Conservation (phyloP, 2,113 vertebrate species). For the Urocitellus parryii region DNA sequence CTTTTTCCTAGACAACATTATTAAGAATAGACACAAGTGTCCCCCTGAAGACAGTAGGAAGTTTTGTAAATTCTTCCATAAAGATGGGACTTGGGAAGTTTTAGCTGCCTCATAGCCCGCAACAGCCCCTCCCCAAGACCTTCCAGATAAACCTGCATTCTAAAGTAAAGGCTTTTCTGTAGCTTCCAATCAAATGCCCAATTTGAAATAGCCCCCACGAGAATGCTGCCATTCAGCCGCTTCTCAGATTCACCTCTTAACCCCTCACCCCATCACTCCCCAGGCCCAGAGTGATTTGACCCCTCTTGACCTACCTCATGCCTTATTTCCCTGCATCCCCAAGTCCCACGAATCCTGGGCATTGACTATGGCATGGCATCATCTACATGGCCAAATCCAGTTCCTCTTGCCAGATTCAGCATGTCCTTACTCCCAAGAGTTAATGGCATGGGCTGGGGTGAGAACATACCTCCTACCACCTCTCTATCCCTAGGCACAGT, state of each 20-base stretch:
- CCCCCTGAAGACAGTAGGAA: not conserved
- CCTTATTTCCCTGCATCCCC: too few species aligned
- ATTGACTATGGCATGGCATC: accelerated
- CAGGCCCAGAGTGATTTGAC: not conserved
- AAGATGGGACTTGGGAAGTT: not conserved
- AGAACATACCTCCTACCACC: too few species aligned
- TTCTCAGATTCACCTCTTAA: not conserved
- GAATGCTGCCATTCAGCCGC: not conserved
- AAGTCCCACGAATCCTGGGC: too few species aligned
- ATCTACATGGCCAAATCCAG: too few species aligned
- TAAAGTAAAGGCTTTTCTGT: not conserved
- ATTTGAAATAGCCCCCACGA: accelerated
- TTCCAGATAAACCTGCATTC: not conserved
- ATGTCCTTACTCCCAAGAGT: not conserved
- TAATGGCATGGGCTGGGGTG: not conserved
- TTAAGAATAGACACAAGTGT: not conserved
- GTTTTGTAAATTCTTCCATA: not conserved
- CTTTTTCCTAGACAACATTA: not conserved
- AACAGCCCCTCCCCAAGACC: not conserved
- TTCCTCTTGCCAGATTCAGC: not conserved
- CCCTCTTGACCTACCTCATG: not conserved
- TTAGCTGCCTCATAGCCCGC: not conserved
- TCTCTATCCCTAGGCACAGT: too few species aligned
- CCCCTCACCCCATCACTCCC: not conserved
- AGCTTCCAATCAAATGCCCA: not conserved